Conservation (phyloP, 2,797 vertebrate genomes). For the Poeciliopsis infans region DNA sequence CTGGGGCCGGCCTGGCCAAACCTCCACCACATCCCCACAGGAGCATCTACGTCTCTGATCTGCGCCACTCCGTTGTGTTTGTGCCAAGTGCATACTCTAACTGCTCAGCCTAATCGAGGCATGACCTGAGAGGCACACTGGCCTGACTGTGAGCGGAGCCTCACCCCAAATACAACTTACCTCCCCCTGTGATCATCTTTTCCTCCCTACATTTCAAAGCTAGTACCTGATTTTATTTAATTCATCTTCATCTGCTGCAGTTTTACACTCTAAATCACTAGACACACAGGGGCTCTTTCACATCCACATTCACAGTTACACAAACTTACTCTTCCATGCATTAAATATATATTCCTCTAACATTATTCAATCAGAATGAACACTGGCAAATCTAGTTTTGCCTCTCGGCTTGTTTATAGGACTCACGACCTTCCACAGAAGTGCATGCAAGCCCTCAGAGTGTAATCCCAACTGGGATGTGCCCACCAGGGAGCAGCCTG, state of each 20-base stretch:
- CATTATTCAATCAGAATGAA: constrained; percentile 29
- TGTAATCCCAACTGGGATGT: constrained; percentile 47
- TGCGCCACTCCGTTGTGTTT: constrained; percentile 38
- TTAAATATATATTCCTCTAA: constrained; percentile 27
- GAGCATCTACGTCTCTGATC: constrained; percentile 73
- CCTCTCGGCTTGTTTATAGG: constrained; percentile 4
- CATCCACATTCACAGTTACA: constrained; percentile 45
- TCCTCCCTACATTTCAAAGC: constrained; percentile 34
- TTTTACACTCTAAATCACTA: constrained; percentile 22
- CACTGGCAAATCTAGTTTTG: background rate
- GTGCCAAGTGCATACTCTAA: constrained; percentile 69
- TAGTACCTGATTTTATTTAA: constrained; percentile 23
- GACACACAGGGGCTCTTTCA: constrained; percentile 49
- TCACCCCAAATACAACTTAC: constrained; percentile 46
- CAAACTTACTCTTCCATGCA: constrained; percentile 62
- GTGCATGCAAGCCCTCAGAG: constrained; percentile 20
- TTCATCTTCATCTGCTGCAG: constrained; percentile 36
- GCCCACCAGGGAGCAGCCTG: constrained; percentile 71
- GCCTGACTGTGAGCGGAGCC: constrained; percentile 60
- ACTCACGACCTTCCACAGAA: constrained; percentile 11
- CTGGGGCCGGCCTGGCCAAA: constrained; percentile 65
- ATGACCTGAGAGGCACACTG: constrained; percentile 68
- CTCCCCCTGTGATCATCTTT: constrained; percentile 47
- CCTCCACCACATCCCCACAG: constrained; percentile 62
- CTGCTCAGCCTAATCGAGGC: constrained; percentile 63